phyloP scores from a whole-genome alignment of 2,113 vertebrate species.

The Bucco capensis region DNA sequence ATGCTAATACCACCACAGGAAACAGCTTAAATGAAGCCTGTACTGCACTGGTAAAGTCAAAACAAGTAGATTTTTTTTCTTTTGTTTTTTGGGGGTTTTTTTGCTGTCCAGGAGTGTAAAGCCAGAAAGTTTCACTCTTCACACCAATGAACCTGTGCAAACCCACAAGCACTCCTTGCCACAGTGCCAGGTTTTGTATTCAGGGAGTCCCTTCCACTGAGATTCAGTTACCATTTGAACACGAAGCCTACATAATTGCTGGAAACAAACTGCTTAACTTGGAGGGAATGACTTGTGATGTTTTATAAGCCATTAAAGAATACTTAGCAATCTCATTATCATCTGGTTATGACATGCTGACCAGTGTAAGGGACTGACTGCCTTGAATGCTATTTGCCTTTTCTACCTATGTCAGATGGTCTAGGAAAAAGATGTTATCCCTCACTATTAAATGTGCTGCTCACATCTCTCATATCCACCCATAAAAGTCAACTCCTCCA shows the following conservation, averaged over 20 bases:
- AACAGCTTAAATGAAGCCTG: neutral
- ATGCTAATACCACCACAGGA: neutral
- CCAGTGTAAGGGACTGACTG: neutral
- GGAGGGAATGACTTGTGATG: neutral
- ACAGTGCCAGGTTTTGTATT: neutral
- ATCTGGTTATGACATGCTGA: neutral
- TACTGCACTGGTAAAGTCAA: neutral
- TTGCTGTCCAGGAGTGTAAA: neutral
- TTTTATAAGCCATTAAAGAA: constrained; percentile 24
- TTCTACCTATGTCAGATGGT: neutral
- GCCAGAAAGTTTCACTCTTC: neutral
- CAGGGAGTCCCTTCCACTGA: neutral
- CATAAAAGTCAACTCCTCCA: neutral
- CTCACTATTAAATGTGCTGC: neutral
- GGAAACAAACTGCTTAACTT: neutral
- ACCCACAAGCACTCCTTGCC: neutral
- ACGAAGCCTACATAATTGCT: neutral
- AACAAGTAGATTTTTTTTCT: neutral
- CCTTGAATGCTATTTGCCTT: neutral
- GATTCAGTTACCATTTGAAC: neutral
- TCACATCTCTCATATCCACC: neutral
- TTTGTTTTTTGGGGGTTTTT: neutral
- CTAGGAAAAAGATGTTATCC: neutral
- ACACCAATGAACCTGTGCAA: neutral
- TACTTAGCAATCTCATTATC: neutral